These are phyloP conservation scores for Leptopterna dolabrata DNA, from an alignment of 2,888 invertebrate genomes.

Conservation along the genomic window DNA sequence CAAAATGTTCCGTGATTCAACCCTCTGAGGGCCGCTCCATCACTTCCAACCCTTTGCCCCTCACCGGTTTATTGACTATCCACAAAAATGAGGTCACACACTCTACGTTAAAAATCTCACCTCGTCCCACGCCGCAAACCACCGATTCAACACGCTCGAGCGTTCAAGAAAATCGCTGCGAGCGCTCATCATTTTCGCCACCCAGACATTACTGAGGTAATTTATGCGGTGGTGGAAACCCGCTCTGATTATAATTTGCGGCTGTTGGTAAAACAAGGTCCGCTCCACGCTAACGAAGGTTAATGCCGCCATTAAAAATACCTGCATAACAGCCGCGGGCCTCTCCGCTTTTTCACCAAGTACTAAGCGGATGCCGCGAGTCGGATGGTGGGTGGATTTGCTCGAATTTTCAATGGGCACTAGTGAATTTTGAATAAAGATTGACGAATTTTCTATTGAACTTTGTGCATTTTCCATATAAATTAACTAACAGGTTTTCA, in stretches of 20 bases:
- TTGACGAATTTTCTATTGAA: too few species aligned
- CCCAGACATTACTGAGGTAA: slow-evolving; percentile 32
- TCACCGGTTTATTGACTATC: background rate
- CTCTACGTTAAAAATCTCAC: too few species aligned
- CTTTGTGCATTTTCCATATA: too few species aligned
- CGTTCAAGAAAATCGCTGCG: slow-evolving; percentile 8
- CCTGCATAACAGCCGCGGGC: background rate
- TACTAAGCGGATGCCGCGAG: background rate
- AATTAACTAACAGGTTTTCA: too few species aligned
- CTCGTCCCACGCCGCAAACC: background rate
- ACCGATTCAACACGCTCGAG: background rate
- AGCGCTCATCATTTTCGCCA: slow-evolving; percentile 29
- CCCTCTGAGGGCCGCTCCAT: too few species aligned
- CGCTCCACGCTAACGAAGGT: slow-evolving; percentile 40
- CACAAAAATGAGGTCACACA: background rate
- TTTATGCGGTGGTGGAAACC: slow-evolving; percentile 39
- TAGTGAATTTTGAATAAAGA: too few species aligned
- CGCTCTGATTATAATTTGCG: slow-evolving; percentile 47
- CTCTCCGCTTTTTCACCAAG: background rate
- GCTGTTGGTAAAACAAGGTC: slow-evolving; percentile 45
- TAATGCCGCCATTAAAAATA: slow-evolving; percentile 48
- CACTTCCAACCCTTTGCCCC: background rate
- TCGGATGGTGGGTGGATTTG: too few species aligned
- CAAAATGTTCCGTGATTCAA: too few species aligned
- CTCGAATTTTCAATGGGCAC: too few species aligned